Base-by-base conservation (phyloP, 2,888 invertebrate genomes). In the Plutella xylostella region DNA sequence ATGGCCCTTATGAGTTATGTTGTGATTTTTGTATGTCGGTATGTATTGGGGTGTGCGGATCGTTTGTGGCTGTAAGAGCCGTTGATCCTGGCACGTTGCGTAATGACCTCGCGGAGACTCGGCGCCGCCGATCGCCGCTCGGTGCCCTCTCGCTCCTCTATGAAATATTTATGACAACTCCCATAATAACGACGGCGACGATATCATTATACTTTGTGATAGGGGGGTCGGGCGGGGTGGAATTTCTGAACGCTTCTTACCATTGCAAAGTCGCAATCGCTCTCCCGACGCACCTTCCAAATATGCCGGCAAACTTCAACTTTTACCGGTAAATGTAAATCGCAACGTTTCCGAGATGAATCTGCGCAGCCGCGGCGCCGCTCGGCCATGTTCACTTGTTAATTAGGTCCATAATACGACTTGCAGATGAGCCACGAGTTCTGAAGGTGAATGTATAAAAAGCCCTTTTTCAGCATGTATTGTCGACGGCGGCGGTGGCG, bases 381-480 rank as follows among this genome's bases (percentile, higher is more conserved):
- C n/a, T n/a, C n/a, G n/a, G n/a, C 88, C 90, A 89, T 91, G 91
- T 91, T 90, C 91, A 91, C 91, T 92, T 91, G 91, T 91, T 92
- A 92, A 92, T 92, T 92, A 92, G 91, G 89, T 90, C 88, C 89
- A 90, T 90, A 90, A 91, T 91, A 90, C 89, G 91, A 91, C 91
- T 91, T 91, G 91, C 91, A 91, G 91, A 92, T 92, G 91, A 92
- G 90, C 84, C 80, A 82, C 84, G 85, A 86, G 85, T 86, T 86
- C 82, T 78, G 74, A 87, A 87, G 86, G 87, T 85, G 88, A 88
- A 88, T 88, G 88, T 75, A 75, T 84, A 84, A 88, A 88, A 88
- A 88, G 87, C 85, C 85, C 86, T 87, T 86, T 86, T 86, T 86
- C 85, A 86, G 86, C 66, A 74, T 79, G 78, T 80, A 80, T 76